Base-by-base conservation (phyloP, 2,888 invertebrate species). In the Apomyelois bistriatella region DNA sequence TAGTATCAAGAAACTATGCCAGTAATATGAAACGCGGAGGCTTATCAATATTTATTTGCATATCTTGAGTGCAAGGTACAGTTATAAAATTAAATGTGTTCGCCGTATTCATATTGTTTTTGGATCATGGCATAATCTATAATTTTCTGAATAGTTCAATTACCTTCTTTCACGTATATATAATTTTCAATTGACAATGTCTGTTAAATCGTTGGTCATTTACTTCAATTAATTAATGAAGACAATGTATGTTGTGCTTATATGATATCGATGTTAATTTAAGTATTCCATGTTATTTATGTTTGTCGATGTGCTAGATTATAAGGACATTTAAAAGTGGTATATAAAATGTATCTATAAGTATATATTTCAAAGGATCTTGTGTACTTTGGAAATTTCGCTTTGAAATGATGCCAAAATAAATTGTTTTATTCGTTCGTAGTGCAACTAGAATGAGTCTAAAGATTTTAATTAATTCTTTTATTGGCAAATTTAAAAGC, bases 231-330 rank as follows among this genome's bases (percentile, higher is more conserved):
- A 61, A 66, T 61, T 65, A 60, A 69, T 65, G 70, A 76, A 79
- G 77, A 76, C 77, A 78, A 66, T 74, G 69, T 65, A 65, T 71
- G 69, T 74, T 70, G 71, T 75, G 65, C 60, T 70, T 63, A 28
- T 57, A 53, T 59, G 64, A 32, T 56, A 55, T 59, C 51, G 53
- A 51, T 59, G 55, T 55, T 59, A 61, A 55, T 59, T 59, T 56
- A 52, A 56, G 66, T 70, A 79, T 81, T 81, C 75, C 79, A 76
- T 75, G 68, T 61, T 66, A 63, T 70, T 73, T 70, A 65, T 57
- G 65, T 73, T 74, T 56, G 60, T 81, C 66, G 70, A 75, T 76
- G 76, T 81, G 63, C 66, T 77, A 79, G 75, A 53, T 40, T 40
- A 52, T 78, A 76, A 79, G 74, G 53, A 65, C 43, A 66, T 61